A percentile compares a stretch with the other conserved stretches of the same genome.
phyloP scores from a whole-genome alignment of 2,888 invertebrate genomes.

The Idaea straminata region DNA sequence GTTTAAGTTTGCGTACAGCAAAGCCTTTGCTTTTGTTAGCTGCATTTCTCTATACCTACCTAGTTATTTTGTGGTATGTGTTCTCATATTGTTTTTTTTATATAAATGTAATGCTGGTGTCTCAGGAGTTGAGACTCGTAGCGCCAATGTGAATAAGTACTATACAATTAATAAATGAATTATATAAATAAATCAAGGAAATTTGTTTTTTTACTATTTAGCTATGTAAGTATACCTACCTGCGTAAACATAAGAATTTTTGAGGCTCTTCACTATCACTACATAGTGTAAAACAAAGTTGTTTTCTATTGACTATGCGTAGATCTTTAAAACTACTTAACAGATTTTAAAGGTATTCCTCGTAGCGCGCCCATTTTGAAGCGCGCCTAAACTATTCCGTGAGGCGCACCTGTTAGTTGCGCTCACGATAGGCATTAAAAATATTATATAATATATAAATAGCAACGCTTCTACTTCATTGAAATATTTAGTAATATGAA shows the following conservation, averaged over 20 bases:
- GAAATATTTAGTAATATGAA: no score
- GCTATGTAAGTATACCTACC: not conserved
- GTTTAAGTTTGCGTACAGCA: slow-evolving; percentile 7
- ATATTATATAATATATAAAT: no score
- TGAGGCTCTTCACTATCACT: no score
- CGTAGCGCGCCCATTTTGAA: no score
- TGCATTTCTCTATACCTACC: slow-evolving; percentile 72
- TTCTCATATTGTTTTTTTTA: slow-evolving; percentile 68
- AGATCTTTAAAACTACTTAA: no score
- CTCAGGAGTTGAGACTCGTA: slow-evolving; percentile 68
- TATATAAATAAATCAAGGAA: slow-evolving; percentile 63
- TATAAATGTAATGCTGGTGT: slow-evolving; percentile 70
- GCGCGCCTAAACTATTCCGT: no score
- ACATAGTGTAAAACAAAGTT: no score
- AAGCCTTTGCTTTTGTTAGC: slow-evolving; percentile 62
- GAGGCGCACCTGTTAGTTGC: no score
- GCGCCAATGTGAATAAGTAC: slow-evolving; percentile 74
- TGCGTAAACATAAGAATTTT: not conserved
- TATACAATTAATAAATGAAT: slow-evolving; percentile 80
- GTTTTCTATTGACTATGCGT: no score
- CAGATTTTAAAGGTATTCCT: no score
- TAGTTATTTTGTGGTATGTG: slow-evolving; percentile 73
- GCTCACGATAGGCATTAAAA: no score
- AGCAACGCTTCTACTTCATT: no score
- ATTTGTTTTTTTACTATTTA: slow-evolving; percentile 34